Conservation (phyloP, 92 coral and sea anemone genomes). For the Actinernus sp. region DNA sequence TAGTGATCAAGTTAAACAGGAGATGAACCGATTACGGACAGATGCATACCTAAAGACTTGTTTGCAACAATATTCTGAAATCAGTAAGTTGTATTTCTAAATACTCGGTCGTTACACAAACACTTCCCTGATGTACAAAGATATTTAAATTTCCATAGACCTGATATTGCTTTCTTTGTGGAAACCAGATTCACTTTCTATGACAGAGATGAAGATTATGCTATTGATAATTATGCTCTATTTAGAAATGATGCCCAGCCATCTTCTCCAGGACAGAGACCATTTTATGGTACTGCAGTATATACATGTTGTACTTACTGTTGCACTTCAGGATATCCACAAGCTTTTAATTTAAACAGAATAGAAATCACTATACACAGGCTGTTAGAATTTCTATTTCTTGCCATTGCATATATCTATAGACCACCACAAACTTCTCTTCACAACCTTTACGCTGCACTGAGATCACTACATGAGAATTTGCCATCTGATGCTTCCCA, state of each 20-base stretch:
- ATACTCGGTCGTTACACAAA: conserved; percentile 9
- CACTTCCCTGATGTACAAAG: conserved; percentile 8
- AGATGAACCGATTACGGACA: conserved; percentile 33
- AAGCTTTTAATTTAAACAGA: conserved; percentile 14
- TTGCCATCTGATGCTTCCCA: no score
- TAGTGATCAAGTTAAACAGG: conserved; percentile 10
- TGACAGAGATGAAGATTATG: conserved; percentile 19
- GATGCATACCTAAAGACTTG: conserved; percentile 14
- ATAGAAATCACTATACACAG: conserved; percentile 7
- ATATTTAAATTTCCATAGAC: neutral
- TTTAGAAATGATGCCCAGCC: conserved; percentile 40
- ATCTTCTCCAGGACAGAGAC: conserved; percentile 1
- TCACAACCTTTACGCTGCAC: neutral
- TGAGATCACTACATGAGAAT: neutral
- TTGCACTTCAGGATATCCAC: conserved; percentile 25
- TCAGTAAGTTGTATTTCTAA: conserved; percentile 5
- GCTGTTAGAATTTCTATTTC: neutral
- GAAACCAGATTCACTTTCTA: conserved; percentile 26
- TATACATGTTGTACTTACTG: neutral
- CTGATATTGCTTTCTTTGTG: conserved; percentile 12
- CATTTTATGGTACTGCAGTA: conserved; percentile 30
- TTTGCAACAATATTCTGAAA: conserved; percentile 5
- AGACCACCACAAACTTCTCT: neutral
- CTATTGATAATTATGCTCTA: neutral
- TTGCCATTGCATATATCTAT: conserved; percentile 2